Percentiles rank a stretch among this genome's conserved stretches.
These are phyloP conservation scores for Andrena bucephala DNA, from an alignment of 2,888 invertebrate species.

Conservation along the genomic window DNA sequence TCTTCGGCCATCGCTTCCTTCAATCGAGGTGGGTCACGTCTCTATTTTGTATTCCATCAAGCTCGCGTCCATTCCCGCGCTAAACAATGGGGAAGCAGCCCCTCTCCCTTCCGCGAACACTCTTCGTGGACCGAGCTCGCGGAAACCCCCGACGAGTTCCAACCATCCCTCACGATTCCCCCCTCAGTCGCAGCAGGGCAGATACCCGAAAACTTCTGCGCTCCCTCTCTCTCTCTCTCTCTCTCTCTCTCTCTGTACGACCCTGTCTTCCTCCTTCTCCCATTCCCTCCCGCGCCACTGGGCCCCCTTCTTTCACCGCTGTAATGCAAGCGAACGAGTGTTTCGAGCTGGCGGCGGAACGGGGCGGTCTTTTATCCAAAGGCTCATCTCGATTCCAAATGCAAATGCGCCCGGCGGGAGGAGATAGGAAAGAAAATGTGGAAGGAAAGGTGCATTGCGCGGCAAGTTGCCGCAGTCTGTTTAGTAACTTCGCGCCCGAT, in stretches of 20 bases:
- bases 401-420: constrained; percentile 76
- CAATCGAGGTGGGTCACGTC: constrained; percentile 65
- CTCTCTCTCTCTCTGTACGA: not conserved
- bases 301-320: constrained; percentile 8
- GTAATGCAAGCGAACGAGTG: constrained; percentile 76
- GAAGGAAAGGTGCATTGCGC: constrained; percentile 30
- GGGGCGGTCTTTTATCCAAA: constrained; percentile 71
- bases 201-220: constrained; percentile 68
- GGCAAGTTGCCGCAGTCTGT: constrained; percentile 50
- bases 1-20: constrained; percentile 26
- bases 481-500: constrained; percentile 59
- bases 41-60: constrained; percentile 74
- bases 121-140: constrained; percentile 21
- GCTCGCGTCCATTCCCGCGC: constrained; percentile 64
- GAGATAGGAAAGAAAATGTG: constrained; percentile 31
- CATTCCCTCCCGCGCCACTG: not conserved
- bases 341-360: constrained; percentile 55
- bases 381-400: constrained; percentile 82
- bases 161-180: constrained; percentile 6
- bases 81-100: constrained; percentile 64
- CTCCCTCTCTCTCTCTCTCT: not conserved
- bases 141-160: constrained; percentile 51
- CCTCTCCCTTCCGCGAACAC: constrained; percentile 20
- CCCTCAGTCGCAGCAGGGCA: constrained; percentile 36
- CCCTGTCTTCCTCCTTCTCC: not conserved